These are phyloP conservation scores for Conger conger DNA, from an alignment of 2,113 vertebrate genomes.

Conservation along the genomic window DNA sequence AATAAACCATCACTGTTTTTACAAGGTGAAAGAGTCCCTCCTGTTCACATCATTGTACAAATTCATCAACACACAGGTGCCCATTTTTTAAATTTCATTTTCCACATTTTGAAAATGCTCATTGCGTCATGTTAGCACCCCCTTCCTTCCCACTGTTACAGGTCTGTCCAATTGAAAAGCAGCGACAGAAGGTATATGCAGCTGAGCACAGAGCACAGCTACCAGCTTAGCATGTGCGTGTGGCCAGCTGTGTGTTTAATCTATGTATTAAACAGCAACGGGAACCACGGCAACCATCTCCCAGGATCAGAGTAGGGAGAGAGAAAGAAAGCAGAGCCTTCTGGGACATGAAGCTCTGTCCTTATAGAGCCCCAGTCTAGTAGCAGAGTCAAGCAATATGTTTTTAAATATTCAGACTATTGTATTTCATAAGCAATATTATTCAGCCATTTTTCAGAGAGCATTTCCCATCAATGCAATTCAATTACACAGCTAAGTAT, in stretches of 20 bases:
- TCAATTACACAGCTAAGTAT: too few species aligned
- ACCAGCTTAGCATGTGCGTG: slow-evolving; percentile 27
- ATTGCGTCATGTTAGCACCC: not conserved
- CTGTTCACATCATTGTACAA: too few species aligned
- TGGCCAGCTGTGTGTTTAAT: slow-evolving; percentile 33
- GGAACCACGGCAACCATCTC: not conserved
- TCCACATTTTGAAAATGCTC: not conserved
- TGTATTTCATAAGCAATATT: too few species aligned
- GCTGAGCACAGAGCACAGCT: slow-evolving; percentile 19
- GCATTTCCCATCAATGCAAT: too few species aligned
- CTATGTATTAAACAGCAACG: slow-evolving; percentile 16
- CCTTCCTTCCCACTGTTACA: not conserved
- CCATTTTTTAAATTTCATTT: not conserved
- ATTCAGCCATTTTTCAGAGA: too few species aligned
- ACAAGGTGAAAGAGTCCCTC: too few species aligned
- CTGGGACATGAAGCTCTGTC: not conserved
- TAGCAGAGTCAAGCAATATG: too few species aligned
- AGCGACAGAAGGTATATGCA: not conserved
- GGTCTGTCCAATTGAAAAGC: slow-evolving; percentile 21
- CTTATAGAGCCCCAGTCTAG: too few species aligned
- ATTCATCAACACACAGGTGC: too few species aligned
- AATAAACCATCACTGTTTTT: too few species aligned
- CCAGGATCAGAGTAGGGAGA: not conserved
- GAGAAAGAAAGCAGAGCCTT: not conserved
- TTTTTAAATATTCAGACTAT: too few species aligned